Percentiles rank a stretch among this genome's conserved stretches.
These are phyloP conservation scores for Acromyrmex heyeri DNA, from an alignment of 1,140 invertebrate genomes.

Conservation along the genomic window DNA sequence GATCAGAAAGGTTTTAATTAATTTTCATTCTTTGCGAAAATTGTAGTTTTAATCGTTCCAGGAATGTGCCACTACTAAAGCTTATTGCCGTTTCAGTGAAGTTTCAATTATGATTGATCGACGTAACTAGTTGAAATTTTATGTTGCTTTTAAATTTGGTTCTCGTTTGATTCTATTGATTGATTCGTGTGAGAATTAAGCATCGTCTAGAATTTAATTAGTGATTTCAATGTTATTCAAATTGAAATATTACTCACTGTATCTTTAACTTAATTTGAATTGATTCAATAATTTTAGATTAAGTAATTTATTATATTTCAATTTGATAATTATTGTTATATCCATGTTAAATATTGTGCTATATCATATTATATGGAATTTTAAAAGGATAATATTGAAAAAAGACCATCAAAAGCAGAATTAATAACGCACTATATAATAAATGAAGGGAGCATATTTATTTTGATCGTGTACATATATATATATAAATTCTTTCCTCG, in stretches of 20 bases:
- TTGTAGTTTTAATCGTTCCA: not conserved
- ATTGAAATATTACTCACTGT: slow-evolving; percentile 6
- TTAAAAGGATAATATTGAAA: not conserved
- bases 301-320: slow-evolving; percentile 10
- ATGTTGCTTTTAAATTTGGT: not conserved
- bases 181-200: not conserved
- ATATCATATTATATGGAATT: not conserved
- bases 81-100: not conserved
- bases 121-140: not conserved
- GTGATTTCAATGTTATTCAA: not conserved
- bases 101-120: not conserved
- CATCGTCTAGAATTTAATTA: not conserved
- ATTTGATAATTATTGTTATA: not conserved
- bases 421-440: not conserved
- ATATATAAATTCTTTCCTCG: too few species aligned
- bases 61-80: not conserved
- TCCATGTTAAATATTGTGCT: not conserved
- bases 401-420: not conserved
- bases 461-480: too few species aligned
- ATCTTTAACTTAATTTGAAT: not conserved
- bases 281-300: not conserved
- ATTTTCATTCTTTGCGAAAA: not conserved
- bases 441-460: not conserved
- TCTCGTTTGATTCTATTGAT: not conserved
- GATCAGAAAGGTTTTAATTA: not conserved